These are phyloP conservation scores for Rhea americana DNA, from an alignment of 2,113 vertebrate species.

Conservation along the genomic window DNA sequence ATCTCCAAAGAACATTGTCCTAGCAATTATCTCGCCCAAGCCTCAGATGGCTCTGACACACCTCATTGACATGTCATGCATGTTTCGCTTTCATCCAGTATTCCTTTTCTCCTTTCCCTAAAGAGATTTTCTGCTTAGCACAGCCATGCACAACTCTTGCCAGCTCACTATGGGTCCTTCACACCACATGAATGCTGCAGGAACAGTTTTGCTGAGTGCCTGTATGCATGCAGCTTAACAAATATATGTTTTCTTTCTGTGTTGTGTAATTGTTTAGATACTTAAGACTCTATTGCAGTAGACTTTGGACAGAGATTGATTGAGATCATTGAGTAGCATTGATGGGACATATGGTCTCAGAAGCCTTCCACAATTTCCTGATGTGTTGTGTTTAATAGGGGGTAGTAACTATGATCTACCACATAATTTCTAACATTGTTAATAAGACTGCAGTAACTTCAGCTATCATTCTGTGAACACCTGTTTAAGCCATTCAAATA, in stretches of 20 bases:
- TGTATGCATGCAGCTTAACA: neutral
- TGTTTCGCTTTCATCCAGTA: neutral
- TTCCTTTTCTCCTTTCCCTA: slow-evolving; percentile 4
- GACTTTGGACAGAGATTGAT: slow-evolving; percentile 17
- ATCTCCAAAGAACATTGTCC: neutral
- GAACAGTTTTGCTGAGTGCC: neutral
- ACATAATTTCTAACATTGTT: slow-evolving; percentile 51
- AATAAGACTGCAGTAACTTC: slow-evolving; percentile 23
- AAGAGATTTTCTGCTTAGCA: slow-evolving; percentile 26
- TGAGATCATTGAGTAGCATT: slow-evolving; percentile 11
- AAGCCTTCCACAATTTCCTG: slow-evolving; percentile 10
- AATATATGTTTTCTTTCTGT: neutral
- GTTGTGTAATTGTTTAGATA: neutral
- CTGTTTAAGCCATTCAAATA: neutral
- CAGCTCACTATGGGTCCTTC: slow-evolving; percentile 8
- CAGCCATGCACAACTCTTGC: neutral
- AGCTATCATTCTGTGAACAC: slow-evolving; percentile 3
- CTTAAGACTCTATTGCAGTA: neutral
- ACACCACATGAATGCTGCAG: neutral
- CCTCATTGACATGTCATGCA: slow-evolving; percentile 34
- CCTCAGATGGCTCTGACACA: slow-evolving; percentile 41
- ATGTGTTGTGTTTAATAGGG: slow-evolving; percentile 29
- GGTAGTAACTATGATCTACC: slow-evolving; percentile 38
- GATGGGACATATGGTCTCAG: neutral
- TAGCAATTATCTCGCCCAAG: slow-evolving; percentile 8